phyloP scores from a whole-genome alignment of 2,113 vertebrate species.

The Hiodon tergisus region DNA sequence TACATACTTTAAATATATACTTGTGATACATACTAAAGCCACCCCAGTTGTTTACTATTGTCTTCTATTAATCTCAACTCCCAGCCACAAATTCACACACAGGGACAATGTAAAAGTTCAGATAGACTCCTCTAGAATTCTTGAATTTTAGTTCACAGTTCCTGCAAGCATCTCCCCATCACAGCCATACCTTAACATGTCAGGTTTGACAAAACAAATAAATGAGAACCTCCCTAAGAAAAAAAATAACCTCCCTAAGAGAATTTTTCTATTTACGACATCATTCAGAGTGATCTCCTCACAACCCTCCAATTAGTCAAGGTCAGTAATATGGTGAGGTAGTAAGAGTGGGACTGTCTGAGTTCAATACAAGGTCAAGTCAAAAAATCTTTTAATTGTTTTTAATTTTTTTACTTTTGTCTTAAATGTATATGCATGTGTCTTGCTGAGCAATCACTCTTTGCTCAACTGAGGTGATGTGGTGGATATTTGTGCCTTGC shows the following conservation, averaged over 20 bases:
- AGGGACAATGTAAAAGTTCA: no score
- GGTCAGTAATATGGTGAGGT: not conserved
- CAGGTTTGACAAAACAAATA: slow-evolving; percentile 11
- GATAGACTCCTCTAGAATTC: no score
- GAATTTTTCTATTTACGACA: not conserved
- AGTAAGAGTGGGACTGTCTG: not conserved
- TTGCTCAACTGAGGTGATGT: no score
- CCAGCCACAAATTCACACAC: no score
- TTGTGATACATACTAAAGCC: no score
- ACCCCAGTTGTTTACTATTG: no score
- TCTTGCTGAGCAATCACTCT: no score
- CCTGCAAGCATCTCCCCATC: slow-evolving; percentile 7
- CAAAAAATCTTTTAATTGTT: no score
- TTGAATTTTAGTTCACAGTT: not conserved
- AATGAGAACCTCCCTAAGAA: slow-evolving; percentile 13
- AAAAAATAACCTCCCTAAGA: not conserved
- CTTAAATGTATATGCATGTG: no score
- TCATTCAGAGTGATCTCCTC: slow-evolving; percentile 14
- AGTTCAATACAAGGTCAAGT: not conserved
- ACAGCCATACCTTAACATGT: slow-evolving; percentile 16
- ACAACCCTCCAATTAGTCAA: not conserved
- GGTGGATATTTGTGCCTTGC: no score
- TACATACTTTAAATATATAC: not conserved
- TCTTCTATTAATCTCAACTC: no score
- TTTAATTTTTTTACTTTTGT: no score